Base-by-base conservation (phyloP, 2,113 vertebrate genomes). In the Numida meleagris region DNA sequence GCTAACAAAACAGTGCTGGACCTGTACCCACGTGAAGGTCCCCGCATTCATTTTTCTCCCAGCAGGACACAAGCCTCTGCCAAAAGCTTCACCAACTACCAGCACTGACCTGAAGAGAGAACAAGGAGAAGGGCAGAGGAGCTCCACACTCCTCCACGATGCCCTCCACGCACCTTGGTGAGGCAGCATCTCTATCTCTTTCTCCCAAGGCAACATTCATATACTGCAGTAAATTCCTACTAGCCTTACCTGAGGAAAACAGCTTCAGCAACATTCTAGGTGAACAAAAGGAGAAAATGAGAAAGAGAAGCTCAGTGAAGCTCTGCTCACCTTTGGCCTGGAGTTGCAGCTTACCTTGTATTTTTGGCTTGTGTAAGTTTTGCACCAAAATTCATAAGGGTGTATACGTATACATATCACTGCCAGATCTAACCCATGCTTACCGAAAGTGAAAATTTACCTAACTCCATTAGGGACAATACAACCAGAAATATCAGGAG, bases 121-220 rank as follows among this genome's bases (percentile, higher is more conserved):
- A 3, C 4, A 17, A 76, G 5, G 9, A 6, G n/a, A 25, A 46
- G 25, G n/a, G 3, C 20, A 68, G 11, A 59, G 34, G 13, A 34
- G 17, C 66, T 4, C 2, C 1, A 0, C 2, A 7, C 16, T 57
- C 8, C 34, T 40, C 27, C 14, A 5, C 5, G 1, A 18, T 5
- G 9, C 15, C 34, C 16, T 66, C 16, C 14, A 0, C 33, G 0
- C 33, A 51, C n/a, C 23, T 31, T 13, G 18, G 23, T 1, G 6
- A 7, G 43, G 6, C 43, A 24, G 45, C 24, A 34, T 3, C 38
- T 15, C 23, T n/a, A 38, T 4, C 13, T 58, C n/a, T 40, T 82
- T 36, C 45, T 86, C 59, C 29, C 0, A 0, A 48, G 79, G 50
- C 21, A 23, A 20, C 33, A 29, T 59, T 45, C 42, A 29, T 25